Conservation (phyloP, 1,140 invertebrate genomes). For the Cephus cinctus region DNA sequence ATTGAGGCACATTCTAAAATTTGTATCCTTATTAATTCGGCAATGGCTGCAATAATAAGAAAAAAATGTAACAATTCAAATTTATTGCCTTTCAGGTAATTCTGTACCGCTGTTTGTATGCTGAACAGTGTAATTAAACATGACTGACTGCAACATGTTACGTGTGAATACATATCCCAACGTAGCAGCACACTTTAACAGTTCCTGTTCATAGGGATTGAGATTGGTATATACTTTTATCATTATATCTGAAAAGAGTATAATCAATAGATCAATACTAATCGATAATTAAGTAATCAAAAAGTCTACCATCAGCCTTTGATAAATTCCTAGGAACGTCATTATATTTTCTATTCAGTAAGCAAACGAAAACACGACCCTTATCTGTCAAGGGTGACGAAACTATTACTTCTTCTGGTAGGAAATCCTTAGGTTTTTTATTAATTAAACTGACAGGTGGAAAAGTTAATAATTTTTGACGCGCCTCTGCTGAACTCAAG, state of each 20-base stretch:
- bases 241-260: slow-evolving; percentile 43
- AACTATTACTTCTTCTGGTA: slow-evolving; percentile 21
- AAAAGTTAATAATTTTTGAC: slow-evolving; percentile 13
- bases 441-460: slow-evolving; percentile 1
- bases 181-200: slow-evolving; percentile 59
- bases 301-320: too few species aligned
- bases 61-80: slow-evolving; percentile 1
- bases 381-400: slow-evolving; percentile 19
- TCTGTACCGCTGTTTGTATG: slow-evolving; percentile 48
- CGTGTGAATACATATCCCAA: slow-evolving; percentile 58
- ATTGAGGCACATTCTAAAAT: slow-evolving; percentile 59
- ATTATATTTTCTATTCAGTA: not conserved
- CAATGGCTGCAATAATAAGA: slow-evolving; percentile 46
- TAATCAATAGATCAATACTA: too few species aligned
- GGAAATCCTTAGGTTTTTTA: slow-evolving; percentile 15
- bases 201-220: slow-evolving; percentile 57
- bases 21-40: slow-evolving; percentile 54
- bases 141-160: slow-evolving; percentile 50
- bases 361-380: slow-evolving; percentile 11
- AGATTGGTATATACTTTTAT: slow-evolving; percentile 56
- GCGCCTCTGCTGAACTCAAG: slow-evolving; percentile 4
- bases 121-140: slow-evolving; percentile 43
- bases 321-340: not conserved
- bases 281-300: too few species aligned
- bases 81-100: slow-evolving; percentile 5